A percentile compares a stretch with the other conserved stretches of the same genome.
These are phyloP conservation scores for Nomada flava DNA, from an alignment of 2,888 invertebrate genomes.

Conservation along the genomic window DNA sequence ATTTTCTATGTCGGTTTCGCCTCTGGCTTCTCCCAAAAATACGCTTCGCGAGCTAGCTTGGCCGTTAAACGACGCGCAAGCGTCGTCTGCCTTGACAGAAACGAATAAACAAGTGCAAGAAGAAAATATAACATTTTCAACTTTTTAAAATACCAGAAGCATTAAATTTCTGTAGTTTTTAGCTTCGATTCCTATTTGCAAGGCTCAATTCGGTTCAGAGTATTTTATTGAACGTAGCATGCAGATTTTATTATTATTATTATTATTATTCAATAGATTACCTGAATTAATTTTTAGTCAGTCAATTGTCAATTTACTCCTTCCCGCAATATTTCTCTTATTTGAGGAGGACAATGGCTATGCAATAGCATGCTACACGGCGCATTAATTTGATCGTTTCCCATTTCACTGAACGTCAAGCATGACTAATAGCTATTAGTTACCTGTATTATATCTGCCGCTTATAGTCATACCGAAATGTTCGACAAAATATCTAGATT, in stretches of 20 bases:
- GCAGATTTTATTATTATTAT: too few relatives aligned
- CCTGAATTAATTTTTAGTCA: background rate
- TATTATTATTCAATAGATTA: too few relatives aligned
- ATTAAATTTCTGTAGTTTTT: too few relatives aligned
- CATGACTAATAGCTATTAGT: constrained; percentile 42
- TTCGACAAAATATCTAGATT: background rate
- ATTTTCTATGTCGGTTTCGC: constrained; percentile 12
- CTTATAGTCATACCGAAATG: too few relatives aligned
- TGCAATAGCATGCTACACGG: constrained; percentile 4
- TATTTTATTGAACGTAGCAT: too few relatives aligned
- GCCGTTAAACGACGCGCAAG: background rate
- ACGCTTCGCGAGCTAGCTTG: background rate
- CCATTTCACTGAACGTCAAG: constrained; percentile 47
- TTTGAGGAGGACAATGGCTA: constrained; percentile 16
- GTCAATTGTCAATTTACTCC: background rate
- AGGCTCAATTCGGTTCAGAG: too few relatives aligned
- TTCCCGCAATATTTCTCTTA: constrained; percentile 1
- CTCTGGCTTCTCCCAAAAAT: constrained; percentile 1
- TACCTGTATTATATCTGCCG: too few relatives aligned
- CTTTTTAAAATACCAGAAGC: too few relatives aligned
- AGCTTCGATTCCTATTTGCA: too few relatives aligned
- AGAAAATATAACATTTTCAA: background rate
- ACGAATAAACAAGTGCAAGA: background rate
- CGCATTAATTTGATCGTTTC: constrained; percentile 50
- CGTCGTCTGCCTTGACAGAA: background rate